Conservation (phyloP, 2,113 vertebrate genomes). For the Hiodon alosoides region DNA sequence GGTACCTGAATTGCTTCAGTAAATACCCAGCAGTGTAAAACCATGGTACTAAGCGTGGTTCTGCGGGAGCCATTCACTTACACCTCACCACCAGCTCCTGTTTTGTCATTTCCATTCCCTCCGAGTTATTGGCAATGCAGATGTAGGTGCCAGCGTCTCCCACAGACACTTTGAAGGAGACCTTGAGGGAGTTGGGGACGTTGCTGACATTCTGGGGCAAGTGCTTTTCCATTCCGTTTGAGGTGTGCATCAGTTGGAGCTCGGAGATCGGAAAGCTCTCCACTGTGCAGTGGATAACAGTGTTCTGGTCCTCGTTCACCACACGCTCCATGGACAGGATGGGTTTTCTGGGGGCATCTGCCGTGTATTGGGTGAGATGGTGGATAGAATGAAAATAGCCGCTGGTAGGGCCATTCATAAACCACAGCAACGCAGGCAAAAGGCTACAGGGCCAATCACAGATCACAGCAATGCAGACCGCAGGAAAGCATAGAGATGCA, state of each 20-base stretch:
- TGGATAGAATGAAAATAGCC: neutral
- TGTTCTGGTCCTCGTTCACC: constrained; percentile 25
- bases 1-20: neutral
- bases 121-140: constrained; percentile 33
- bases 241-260: constrained; percentile 22
- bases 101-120: neutral
- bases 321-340: constrained; percentile 21
- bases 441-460: too few relatives aligned
- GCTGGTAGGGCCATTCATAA: too few relatives aligned
- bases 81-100: constrained; percentile 41
- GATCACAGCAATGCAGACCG: too few relatives aligned
- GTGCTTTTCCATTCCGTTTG: fast-evolving
- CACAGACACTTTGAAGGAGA: neutral
- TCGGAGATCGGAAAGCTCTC: constrained; percentile 31
- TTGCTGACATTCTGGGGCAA: fast-evolving
- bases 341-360: constrained; percentile 47
- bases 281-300: constrained; percentile 36
- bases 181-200: neutral
- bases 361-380: neutral
- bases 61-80: constrained; percentile 27
- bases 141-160: constrained; percentile 31
- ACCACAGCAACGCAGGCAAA: too few relatives aligned
- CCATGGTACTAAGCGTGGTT: neutral
- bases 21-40: neutral
- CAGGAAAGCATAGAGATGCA: too few relatives aligned